Percentiles rank a stretch among this genome's conserved stretches.
These are phyloP conservation scores for Lates calcarifer DNA, from an alignment of 2,113 vertebrate species.

Conservation along the genomic window DNA sequence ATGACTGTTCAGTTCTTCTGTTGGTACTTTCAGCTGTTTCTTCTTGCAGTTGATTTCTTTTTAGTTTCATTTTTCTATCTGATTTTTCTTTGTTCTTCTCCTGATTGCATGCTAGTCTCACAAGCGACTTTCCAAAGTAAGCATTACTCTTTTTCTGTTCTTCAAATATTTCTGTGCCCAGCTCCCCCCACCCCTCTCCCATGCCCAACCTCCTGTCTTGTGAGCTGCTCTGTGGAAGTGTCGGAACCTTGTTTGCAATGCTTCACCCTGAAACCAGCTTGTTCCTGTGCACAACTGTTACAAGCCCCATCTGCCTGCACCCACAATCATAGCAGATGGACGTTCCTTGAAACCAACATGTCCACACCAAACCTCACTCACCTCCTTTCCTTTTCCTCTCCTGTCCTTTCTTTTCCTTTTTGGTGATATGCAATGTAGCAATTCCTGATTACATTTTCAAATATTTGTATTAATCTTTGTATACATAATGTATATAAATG, in stretches of 20 bases:
- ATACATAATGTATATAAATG: not conserved
- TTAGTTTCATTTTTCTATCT: conserved; percentile 76
- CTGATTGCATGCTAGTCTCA: conserved; percentile 96
- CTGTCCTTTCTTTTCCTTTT: conserved; percentile 37
- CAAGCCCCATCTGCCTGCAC: conserved; percentile 58
- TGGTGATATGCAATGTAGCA: conserved; percentile 51
- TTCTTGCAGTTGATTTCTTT: conserved; percentile 73
- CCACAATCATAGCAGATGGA: conserved; percentile 43
- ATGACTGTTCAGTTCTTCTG: conserved; percentile 75
- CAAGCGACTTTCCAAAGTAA: conserved; percentile 99
- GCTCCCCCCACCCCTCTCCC: conserved; percentile 1
- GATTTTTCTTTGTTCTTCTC: conserved; percentile 91
- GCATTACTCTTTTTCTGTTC: conserved; percentile 91
- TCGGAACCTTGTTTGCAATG: conserved; percentile 42
- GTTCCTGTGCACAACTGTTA: conserved; percentile 49
- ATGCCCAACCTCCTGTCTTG: conserved; percentile 67
- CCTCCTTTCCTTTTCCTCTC: conserved; percentile 25
- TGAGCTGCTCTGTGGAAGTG: conserved; percentile 63
- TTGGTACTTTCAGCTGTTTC: conserved; percentile 74
- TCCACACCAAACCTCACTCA: conserved; percentile 23
- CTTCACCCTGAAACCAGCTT: conserved; percentile 50
- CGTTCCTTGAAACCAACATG: conserved; percentile 30
- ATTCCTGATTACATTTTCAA: conserved; percentile 14
- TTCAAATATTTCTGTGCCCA: conserved; percentile 69
- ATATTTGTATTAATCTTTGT: not conserved